Conservation (phyloP, 64 coral and sea anemone genomes). For the Astreopora myriophthalma region DNA sequence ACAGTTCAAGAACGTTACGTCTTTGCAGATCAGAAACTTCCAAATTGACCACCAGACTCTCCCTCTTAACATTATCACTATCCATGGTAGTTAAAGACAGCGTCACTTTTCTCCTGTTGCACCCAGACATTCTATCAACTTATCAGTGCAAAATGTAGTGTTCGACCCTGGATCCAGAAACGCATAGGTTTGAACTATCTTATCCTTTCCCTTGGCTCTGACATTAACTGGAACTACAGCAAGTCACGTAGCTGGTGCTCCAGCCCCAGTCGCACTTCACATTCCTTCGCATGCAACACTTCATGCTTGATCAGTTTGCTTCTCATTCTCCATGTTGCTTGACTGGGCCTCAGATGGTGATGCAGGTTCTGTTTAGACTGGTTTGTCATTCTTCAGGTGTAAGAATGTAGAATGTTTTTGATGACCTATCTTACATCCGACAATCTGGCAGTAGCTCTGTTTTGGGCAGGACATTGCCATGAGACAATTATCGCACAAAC, state of each 20-base stretch:
- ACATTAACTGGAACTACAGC: conserved; percentile 60
- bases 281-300: background rate
- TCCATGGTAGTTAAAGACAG: conserved; percentile 41
- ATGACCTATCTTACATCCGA: background rate
- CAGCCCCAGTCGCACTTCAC: background rate
- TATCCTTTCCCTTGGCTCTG: background rate
- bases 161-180: conserved; percentile 55
- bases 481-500: conserved; percentile 55
- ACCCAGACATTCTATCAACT: background rate
- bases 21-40: conserved; percentile 26
- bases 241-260: background rate
- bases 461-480: conserved; percentile 32
- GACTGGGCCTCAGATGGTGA: background rate
- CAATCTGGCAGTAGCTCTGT: conserved; percentile 26
- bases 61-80: background rate
- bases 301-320: background rate
- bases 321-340: background rate
- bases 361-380: background rate
- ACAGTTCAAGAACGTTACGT: background rate
- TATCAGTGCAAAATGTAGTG: conserved; percentile 33
- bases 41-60: background rate
- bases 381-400: conserved; percentile 6
- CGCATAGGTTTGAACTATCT: background rate
- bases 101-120: background rate
- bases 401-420: conserved; percentile 67